phyloP scores from a whole-genome alignment of 2,113 vertebrate species.

The Loxodonta africana region DNA sequence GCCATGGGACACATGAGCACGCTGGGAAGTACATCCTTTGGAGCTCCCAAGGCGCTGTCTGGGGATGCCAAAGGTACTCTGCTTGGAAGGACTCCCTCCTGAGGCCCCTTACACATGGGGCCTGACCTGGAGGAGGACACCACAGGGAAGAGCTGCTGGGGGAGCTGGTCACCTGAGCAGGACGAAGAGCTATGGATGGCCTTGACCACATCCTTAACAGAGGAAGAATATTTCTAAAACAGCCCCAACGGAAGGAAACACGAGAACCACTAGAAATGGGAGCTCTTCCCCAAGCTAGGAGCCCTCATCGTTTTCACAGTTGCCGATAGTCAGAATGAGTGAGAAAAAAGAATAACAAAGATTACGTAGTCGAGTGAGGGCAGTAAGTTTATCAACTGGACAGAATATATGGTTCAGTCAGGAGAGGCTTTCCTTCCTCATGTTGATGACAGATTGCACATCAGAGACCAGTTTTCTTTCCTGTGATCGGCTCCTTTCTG shows the following conservation, averaged over 20 bases:
- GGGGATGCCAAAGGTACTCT: too few species aligned
- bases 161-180: background rate
- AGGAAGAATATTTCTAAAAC: background rate
- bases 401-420: background rate
- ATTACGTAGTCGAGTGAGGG: background rate
- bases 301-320: background rate
- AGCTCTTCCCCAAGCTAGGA: background rate
- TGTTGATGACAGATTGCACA: background rate
- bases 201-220: background rate
- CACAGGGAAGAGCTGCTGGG: background rate
- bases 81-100: background rate
- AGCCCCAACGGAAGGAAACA: too few species aligned
- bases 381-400: background rate
- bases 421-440: background rate
- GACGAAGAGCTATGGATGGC: background rate
- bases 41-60: background rate
- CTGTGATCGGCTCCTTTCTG: background rate
- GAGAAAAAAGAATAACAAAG: background rate
- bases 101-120: background rate
- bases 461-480: background rate
- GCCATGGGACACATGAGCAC: background rate
- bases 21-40: background rate
- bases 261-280: fast-evolving
- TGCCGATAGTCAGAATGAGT: background rate
- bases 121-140: background rate